Evolutionary conservation across 2,113 vertebrate species (phyloP).

Genomic region (Hylia prasina): DNA sequence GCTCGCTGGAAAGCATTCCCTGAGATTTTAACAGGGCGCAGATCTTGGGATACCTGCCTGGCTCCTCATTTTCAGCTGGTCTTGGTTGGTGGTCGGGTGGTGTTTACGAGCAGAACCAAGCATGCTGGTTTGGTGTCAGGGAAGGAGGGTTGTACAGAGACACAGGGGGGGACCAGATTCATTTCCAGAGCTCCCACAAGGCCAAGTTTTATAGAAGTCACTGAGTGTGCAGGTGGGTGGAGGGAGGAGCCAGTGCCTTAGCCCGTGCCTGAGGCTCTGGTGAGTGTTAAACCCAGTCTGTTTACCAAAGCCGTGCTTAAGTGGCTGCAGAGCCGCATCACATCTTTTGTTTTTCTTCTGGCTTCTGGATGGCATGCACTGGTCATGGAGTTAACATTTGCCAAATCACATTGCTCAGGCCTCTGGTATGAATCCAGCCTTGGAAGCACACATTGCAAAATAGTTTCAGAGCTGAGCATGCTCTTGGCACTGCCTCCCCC

Average conservation of each 20-base stretch:
- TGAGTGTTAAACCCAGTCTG: slow-evolving; percentile 12
- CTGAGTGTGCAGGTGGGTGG: slow-evolving; percentile 25
- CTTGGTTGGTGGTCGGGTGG: neutral
- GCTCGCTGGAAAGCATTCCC: neutral
- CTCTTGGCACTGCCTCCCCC: neutral
- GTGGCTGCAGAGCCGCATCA: slow-evolving; percentile 33
- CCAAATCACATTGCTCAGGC: neutral
- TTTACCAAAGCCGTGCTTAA: slow-evolving; percentile 19
- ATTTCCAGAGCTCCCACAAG: neutral
- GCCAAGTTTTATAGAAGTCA: slow-evolving; percentile 7
- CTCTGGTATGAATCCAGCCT: slow-evolving; percentile 4
- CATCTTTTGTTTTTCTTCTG: slow-evolving; percentile 22
- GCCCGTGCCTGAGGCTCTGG: neutral
- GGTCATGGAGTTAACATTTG: slow-evolving; percentile 16
- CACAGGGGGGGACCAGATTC: neutral
- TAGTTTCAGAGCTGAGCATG: neutral
- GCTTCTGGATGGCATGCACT: neutral
- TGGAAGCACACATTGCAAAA: neutral
- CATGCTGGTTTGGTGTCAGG: neutral
- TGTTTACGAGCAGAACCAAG: neutral
- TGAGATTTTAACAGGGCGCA: neutral
- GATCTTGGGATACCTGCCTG: neutral
- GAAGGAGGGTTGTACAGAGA: neutral
- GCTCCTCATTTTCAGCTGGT: neutral
- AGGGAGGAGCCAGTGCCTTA: slow-evolving; percentile 22